phyloP scores from a whole-genome alignment of 2,888 invertebrate species.

The Exocentrus adspersus region DNA sequence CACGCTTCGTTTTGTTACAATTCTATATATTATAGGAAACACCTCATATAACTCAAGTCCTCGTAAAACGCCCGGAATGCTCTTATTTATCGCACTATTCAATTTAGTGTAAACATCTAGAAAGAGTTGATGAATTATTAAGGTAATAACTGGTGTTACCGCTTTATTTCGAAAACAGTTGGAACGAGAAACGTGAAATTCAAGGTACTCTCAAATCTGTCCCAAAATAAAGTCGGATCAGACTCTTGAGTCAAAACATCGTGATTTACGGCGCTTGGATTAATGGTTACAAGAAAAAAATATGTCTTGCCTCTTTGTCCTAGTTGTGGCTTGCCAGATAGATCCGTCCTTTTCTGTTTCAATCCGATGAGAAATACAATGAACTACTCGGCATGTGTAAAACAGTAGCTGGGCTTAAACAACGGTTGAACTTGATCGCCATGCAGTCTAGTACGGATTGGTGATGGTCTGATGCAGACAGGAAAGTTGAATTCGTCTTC shows the following conservation, averaged over 20 bases:
- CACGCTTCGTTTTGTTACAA: too few relatives aligned
- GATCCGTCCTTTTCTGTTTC: neutral
- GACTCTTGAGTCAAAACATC: conserved; percentile 29
- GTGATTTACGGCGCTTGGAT: conserved; percentile 26
- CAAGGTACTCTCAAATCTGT: conserved; percentile 17
- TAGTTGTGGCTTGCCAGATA: neutral
- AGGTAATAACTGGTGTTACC: conserved; percentile 14
- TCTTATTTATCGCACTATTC: neutral
- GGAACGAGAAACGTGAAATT: conserved; percentile 6
- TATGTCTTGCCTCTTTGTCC: neutral
- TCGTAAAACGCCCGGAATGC: conserved; percentile 7
- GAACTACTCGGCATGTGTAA: conserved; percentile 31
- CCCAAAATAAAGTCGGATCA: conserved; percentile 30
- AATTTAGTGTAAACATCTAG: conserved; percentile 2
- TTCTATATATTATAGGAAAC: too few relatives aligned
- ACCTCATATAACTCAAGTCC: neutral
- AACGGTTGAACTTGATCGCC: conserved; percentile 45
- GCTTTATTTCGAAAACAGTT: conserved; percentile 4
- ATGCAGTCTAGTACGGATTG: conserved; percentile 47
- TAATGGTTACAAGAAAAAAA: conserved; percentile 17
- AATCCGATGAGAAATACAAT: conserved; percentile 11
- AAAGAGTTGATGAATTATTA: conserved; percentile 14
- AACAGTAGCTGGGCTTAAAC: conserved; percentile 36
- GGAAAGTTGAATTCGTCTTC: conserved; percentile 39
- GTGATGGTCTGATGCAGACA: conserved; percentile 37